phyloP scores from a whole-genome alignment of 1,140 invertebrate genomes.

The Heliconius hewitsoni region DNA sequence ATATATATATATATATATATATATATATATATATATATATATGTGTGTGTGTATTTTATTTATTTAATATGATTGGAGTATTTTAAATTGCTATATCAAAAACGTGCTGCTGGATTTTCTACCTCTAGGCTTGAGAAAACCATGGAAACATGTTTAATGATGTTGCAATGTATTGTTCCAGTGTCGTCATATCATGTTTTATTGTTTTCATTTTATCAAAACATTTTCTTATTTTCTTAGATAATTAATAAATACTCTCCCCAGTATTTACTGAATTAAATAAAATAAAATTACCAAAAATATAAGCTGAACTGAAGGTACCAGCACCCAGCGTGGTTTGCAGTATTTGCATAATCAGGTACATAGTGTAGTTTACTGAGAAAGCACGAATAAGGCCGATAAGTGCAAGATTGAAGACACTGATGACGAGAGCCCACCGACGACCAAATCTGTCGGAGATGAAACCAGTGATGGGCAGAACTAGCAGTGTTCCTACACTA shows the following conservation, averaged over 20 bases:
- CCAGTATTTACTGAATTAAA: neutral
- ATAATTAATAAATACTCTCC: neutral
- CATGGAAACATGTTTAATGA: too few species aligned
- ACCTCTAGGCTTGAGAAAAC: too few species aligned
- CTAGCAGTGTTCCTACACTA: slow-evolving; percentile 65
- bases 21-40: too few species aligned
- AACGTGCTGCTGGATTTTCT: too few species aligned
- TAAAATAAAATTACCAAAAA: slow-evolving; percentile 58
- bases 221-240: too few species aligned
- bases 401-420: slow-evolving; percentile 79
- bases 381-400: slow-evolving; percentile 85
- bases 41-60: too few species aligned
- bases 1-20: too few species aligned
- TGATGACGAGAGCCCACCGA: slow-evolving; percentile 84
- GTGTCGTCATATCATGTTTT: too few species aligned
- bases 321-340: slow-evolving; percentile 82
- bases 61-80: too few species aligned
- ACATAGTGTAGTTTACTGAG: slow-evolving; percentile 85
- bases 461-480: slow-evolving; percentile 64
- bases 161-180: too few species aligned
- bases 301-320: slow-evolving; percentile 71
- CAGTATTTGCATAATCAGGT: slow-evolving; percentile 84
- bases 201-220: too few species aligned
- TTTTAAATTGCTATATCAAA: too few species aligned
- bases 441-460: slow-evolving; percentile 84